These are phyloP conservation scores for Chloroceryle aenea DNA, from an alignment of 2,113 vertebrate genomes.

Conservation along the genomic window DNA sequence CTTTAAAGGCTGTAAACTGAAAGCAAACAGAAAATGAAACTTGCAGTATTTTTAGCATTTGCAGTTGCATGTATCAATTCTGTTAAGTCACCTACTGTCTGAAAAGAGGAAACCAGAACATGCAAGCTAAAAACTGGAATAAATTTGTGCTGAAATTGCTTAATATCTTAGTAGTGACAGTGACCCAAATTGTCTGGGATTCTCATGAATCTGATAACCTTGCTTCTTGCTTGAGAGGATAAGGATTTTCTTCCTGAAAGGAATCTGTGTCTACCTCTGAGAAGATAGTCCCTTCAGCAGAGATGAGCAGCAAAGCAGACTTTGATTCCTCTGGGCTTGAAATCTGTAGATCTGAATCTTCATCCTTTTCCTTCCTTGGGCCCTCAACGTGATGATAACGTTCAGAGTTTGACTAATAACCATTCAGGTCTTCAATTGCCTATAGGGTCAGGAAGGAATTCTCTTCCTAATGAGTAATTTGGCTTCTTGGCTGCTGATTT, in stretches of 20 bases:
- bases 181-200: background rate
- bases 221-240: background rate
- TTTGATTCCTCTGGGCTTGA: background rate
- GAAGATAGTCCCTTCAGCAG: background rate
- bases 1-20: background rate
- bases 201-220: background rate
- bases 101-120: background rate
- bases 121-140: background rate
- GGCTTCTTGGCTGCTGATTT: constrained; percentile 12
- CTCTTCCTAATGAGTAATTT: background rate
- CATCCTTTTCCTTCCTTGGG: background rate
- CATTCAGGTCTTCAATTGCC: background rate
- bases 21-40: background rate
- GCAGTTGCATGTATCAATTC: background rate
- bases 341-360: background rate
- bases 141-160: background rate
- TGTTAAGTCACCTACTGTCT: background rate
- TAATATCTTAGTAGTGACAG: background rate
- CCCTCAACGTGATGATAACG: background rate
- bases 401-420: background rate
- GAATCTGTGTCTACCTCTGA: background rate
- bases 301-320: background rate
- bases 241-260: background rate
- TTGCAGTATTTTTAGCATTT: background rate
- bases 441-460: constrained; percentile 19